Conservation (phyloP, 2,888 invertebrate genomes). For the Meiosimyza decipiens region DNA sequence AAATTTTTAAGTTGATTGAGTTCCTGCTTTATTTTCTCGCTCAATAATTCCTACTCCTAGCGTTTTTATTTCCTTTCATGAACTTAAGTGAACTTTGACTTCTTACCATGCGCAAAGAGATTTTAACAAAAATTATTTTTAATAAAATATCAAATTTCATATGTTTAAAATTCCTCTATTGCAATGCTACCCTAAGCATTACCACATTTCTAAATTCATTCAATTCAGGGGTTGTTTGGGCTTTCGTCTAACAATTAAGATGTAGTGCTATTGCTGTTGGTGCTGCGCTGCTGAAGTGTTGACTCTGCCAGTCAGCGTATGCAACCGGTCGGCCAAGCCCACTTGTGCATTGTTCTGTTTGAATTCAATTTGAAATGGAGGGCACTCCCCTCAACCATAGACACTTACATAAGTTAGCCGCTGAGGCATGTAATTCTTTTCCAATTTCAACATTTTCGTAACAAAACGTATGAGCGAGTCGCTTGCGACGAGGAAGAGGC, state of each 20-base stretch:
- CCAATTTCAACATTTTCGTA: slow-evolving; percentile 1
- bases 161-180: neutral
- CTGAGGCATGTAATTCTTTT: slow-evolving; percentile 24
- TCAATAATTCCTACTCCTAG: neutral
- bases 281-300: slow-evolving; percentile 1
- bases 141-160: neutral
- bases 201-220: too few relatives aligned
- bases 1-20: too few relatives aligned
- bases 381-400: slow-evolving; percentile 18
- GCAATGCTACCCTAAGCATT: too few relatives aligned
- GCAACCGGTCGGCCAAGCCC: neutral
- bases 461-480: neutral
- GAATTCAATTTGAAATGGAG: neutral
- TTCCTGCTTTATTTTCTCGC: neutral
- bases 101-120: neutral
- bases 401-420: neutral
- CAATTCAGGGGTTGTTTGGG: neutral
- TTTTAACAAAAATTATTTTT: neutral
- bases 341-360: neutral
- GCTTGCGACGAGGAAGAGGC: neutral
- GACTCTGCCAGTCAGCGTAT: neutral
- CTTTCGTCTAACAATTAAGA: neutral
- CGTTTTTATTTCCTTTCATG: neutral
- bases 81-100: slow-evolving; percentile 5
- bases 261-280: neutral